Base-by-base conservation (phyloP, 2,797 vertebrate genomes). In the Sebastes oblongus region DNA sequence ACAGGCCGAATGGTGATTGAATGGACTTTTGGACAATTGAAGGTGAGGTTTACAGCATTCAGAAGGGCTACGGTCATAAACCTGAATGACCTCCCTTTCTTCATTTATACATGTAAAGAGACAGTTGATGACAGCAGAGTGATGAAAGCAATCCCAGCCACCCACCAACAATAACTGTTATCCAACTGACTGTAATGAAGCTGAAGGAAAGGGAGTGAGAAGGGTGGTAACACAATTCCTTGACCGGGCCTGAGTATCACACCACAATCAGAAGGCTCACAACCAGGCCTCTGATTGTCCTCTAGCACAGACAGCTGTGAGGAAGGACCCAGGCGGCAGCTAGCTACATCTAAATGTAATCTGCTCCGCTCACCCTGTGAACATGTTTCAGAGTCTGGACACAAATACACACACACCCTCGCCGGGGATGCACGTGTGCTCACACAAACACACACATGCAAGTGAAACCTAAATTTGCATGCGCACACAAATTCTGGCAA, bases 241-340 rank as follows among this genome's bases (percentile, higher is more conserved):
- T 50, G 18, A 20, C 42, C 0, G 1, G 7, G 46, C 46, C 80
- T 7, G 77, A 86, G 81, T 77, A 84, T 88, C 86, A 76, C 77
- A 65, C 74, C 84, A 86, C 85, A 86, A 91, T 91, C 89, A 89
- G 88, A 79, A 42, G 68, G 69, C 81, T 83, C 65, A 9, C 79
- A 46, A 78, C 78, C 69, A 4, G 82, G 36, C 65, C 84, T 89
- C 77, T 91, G 89, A 90, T 89, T 90, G 89, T 91, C 84, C 84
- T 88, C 81, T 61, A 69, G 84, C 83, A 25, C 64, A 84, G 77
- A 88, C 90, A 93, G 90, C 93, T 89, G 90, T 88, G 86, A 84
- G 83, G 64, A 46, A 85, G 84, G 75, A 82, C 64, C 81, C 79
- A 54, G 56, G 82, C 87, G 62, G 80, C 77, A 61, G 16, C 46